These are phyloP conservation scores for Cheilosia grossa DNA, from an alignment of 2,888 invertebrate genomes.

Conservation along the genomic window DNA sequence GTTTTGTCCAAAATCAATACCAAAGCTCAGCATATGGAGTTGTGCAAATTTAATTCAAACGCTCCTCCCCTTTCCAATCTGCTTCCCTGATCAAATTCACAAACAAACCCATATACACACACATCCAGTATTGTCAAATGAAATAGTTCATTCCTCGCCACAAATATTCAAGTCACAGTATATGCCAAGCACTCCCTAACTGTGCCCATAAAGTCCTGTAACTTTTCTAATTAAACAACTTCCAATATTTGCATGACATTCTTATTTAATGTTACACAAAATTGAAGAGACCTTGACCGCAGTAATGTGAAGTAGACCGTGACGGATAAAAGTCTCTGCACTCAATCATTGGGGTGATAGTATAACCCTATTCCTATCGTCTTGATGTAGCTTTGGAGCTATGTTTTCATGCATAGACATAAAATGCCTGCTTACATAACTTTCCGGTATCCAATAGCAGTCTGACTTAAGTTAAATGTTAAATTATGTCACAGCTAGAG, in stretches of 20 bases:
- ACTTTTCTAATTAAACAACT: conserved; percentile 72
- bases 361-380: conserved; percentile 35
- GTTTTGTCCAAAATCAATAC: conserved; percentile 8
- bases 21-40: not conserved
- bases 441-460: conserved; percentile 33
- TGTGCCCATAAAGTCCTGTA: conserved; percentile 51
- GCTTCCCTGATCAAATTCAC: conserved; percentile 34
- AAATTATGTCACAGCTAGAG: conserved; percentile 44
- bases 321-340: conserved; percentile 21
- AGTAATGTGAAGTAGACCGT: conserved; percentile 46
- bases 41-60: conserved; percentile 26
- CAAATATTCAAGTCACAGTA: not conserved
- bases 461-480: conserved; percentile 55
- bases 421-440: conserved; percentile 11
- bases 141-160: conserved; percentile 4
- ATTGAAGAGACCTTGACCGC: conserved; percentile 62
- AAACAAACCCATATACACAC: conserved; percentile 19
- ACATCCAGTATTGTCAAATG: conserved; percentile 10
- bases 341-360: conserved; percentile 50
- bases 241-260: conserved; percentile 65
- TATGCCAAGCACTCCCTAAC: not conserved
- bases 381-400: not conserved
- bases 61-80: not conserved
- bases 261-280: conserved; percentile 53
- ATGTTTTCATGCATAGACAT: not conserved